These are phyloP conservation scores for Hypsibius dujardini DNA, from an alignment of 1,140 invertebrate genomes.

Conservation along the genomic window DNA sequence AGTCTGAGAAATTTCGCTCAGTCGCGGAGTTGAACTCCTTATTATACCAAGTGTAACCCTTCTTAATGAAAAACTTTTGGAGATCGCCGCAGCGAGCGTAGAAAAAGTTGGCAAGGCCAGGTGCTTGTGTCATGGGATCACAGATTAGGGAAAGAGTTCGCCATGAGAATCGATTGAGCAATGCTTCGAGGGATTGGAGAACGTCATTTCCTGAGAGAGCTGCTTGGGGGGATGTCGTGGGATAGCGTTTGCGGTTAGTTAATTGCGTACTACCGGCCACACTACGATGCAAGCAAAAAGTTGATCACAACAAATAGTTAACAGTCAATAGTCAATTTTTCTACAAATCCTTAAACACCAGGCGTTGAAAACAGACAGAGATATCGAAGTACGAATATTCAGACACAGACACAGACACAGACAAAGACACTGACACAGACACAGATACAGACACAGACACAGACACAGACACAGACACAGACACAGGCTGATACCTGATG, in stretches of 20 bases:
- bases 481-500: no score
- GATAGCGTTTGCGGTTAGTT: slow-evolving; percentile 9
- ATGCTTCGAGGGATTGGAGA: background rate
- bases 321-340: no score
- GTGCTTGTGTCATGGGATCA: background rate
- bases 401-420: no score
- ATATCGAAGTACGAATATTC: no score
- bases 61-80: background rate
- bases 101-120: background rate
- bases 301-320: no score
- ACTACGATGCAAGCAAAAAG: no score
- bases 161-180: background rate
- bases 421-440: no score
- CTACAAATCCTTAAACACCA: no score
- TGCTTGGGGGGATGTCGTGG: background rate
- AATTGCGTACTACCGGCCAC: background rate
- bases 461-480: no score
- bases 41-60: background rate
- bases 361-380: no score
- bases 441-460: no score
- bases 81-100: background rate
- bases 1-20: background rate
- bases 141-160: background rate
- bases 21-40: background rate
- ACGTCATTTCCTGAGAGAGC: background rate